Percentiles rank a stretch among this genome's conserved stretches.
Conservation (phyloP, 1,140 invertebrate genomes). For the Zaprionus kolodkinae region DNA sequence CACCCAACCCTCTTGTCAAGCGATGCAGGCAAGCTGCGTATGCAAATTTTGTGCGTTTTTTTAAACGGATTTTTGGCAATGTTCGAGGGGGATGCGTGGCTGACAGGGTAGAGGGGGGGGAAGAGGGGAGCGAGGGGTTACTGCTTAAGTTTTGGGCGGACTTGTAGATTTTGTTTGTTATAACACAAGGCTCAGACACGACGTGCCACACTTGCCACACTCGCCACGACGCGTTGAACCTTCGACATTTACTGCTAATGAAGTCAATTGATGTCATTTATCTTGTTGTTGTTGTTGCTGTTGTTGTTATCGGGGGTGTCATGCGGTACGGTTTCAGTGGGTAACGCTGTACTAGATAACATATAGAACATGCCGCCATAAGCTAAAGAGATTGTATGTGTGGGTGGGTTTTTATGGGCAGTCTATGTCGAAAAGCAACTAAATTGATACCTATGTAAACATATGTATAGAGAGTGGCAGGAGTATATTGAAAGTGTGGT, state of each 20-base stretch:
- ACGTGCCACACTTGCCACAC: slow-evolving; percentile 4
- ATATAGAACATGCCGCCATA: slow-evolving; percentile 22
- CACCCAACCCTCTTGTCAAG: slow-evolving; percentile 32
- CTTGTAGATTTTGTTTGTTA: slow-evolving; percentile 61
- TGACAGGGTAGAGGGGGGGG: background rate
- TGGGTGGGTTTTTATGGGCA: background rate
- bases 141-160: slow-evolving; percentile 12
- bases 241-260: slow-evolving; percentile 79
- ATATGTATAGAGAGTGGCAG: background rate
- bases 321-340: background rate
- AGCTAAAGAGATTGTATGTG: slow-evolving; percentile 38
- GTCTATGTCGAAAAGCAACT: background rate
- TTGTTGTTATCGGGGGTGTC: slow-evolving; percentile 3
- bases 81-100: slow-evolving; percentile 16
- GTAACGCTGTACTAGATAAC: slow-evolving; percentile 19
- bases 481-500: background rate
- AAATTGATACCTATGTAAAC: background rate
- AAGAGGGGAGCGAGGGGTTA: background rate
- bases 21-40: slow-evolving; percentile 81
- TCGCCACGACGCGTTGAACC: slow-evolving; percentile 36
- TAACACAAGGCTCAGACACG: slow-evolving; percentile 52
- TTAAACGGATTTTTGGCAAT: slow-evolving; percentile 44
- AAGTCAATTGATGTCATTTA: slow-evolving; percentile 81
- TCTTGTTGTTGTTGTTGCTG: slow-evolving; percentile 44
- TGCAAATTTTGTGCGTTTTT: slow-evolving; percentile 70